Percentiles rank a stretch among this genome's conserved stretches.
These are phyloP conservation scores for Pandemis corylana DNA, from an alignment of 2,888 invertebrate species.

Conservation along the genomic window DNA sequence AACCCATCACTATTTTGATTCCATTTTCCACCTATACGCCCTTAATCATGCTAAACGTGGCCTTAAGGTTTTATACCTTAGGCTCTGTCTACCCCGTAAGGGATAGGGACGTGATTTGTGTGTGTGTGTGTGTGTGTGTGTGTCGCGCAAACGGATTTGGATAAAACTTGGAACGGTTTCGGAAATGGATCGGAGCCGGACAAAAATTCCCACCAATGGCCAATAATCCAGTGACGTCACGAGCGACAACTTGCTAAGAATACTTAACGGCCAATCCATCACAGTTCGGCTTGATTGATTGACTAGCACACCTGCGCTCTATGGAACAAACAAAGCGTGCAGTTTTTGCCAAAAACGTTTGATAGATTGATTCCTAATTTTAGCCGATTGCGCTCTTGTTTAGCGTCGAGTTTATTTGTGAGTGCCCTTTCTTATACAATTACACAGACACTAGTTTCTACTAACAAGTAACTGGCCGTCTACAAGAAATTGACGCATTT, in stretches of 20 bases:
- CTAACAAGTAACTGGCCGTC: not conserved
- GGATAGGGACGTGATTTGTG: no score
- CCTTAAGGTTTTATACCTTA: no score
- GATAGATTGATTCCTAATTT: constrained; percentile 35
- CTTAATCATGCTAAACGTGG: no score
- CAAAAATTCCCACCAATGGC: not conserved
- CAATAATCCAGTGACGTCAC: constrained; percentile 17
- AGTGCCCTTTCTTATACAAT: not conserved
- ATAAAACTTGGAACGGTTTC: not conserved
- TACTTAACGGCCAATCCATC: constrained; percentile 36
- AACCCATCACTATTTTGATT: no score
- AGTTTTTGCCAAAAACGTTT: constrained; percentile 38
- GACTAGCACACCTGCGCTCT: constrained; percentile 25
- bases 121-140: no score
- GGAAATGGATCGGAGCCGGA: not conserved
- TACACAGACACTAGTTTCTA: not conserved
- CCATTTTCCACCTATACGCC: no score
- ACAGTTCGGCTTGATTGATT: constrained; percentile 29
- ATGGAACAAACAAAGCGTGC: constrained; percentile 22
- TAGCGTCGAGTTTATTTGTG: not conserved
- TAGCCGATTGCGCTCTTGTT: not conserved
- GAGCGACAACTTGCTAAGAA: constrained; percentile 17
- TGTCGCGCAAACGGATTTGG: no score
- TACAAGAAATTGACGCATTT: not conserved
- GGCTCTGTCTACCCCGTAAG: no score